Conservation (phyloP, 2,888 invertebrate genomes). For the Lutraria lutraria region DNA sequence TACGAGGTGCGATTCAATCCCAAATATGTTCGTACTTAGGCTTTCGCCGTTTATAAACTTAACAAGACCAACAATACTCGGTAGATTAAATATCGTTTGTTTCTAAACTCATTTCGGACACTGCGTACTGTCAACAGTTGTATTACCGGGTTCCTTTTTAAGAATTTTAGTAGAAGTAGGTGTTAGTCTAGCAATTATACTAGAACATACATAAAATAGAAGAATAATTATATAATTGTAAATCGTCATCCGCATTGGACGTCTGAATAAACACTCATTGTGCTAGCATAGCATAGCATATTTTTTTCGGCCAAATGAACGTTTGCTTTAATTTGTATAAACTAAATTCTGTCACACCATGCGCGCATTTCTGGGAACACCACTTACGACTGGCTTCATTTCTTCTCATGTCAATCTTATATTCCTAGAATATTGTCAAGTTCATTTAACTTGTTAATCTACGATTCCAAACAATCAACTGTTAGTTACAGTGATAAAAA, state of each 20-base stretch:
- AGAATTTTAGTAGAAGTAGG: background rate
- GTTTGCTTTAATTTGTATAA: background rate
- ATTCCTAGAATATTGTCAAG: background rate
- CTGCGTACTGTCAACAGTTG: too few relatives aligned
- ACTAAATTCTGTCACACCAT: background rate
- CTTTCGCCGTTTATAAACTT: too few relatives aligned
- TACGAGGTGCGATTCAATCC: too few relatives aligned
- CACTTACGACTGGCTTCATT: background rate
- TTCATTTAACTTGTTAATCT: background rate
- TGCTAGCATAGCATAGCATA: too few relatives aligned
- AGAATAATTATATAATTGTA: background rate
- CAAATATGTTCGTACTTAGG: too few relatives aligned
- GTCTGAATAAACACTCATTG: background rate
- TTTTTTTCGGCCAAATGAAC: background rate
- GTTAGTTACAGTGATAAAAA: background rate
- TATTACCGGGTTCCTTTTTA: background rate
- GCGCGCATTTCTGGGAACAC: background rate
- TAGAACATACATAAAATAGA: background rate
- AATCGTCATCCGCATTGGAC: background rate
- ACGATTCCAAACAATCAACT: constrained; percentile 2
- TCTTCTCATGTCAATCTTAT: background rate
- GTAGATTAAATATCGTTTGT: too few relatives aligned
- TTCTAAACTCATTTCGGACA: too few relatives aligned
- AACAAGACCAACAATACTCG: too few relatives aligned
- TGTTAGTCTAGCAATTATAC: background rate